These are phyloP conservation scores for Augochlorella aurata DNA, from an alignment of 2,888 invertebrate genomes.

Conservation along the genomic window DNA sequence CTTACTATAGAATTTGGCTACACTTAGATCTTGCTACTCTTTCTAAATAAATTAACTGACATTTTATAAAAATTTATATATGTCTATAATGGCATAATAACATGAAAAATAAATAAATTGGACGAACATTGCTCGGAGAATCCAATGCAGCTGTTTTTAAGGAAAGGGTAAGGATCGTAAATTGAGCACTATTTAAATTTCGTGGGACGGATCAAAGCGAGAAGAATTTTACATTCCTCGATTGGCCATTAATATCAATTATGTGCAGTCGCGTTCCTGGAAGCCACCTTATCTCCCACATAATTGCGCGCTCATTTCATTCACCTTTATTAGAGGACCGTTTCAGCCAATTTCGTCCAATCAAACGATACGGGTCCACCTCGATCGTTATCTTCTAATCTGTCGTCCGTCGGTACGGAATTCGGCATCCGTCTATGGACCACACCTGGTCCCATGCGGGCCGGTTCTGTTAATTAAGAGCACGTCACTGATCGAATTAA, in stretches of 20 bases:
- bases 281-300: constrained; percentile 67
- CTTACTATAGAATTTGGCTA: too few species aligned
- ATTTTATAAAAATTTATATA: too few species aligned
- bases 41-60: too few species aligned
- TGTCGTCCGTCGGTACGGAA: constrained; percentile 48
- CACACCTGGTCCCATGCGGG: constrained; percentile 77
- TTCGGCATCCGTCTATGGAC: constrained; percentile 54
- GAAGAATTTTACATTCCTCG: constrained; percentile 46
- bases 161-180: too few species aligned
- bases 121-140: too few species aligned
- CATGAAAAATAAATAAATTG: too few species aligned
- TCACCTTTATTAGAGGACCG: constrained; percentile 66
- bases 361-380: constrained; percentile 75
- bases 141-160: too few species aligned
- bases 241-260: constrained; percentile 69
- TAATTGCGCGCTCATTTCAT: constrained; percentile 60
- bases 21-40: too few species aligned
- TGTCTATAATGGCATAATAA: too few species aligned
- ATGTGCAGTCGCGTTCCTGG: constrained; percentile 48
- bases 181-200: background rate
- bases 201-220: constrained; percentile 12
- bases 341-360: constrained; percentile 74
- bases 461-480: constrained; percentile 26
- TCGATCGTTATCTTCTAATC: constrained; percentile 67
- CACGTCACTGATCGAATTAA: constrained; percentile 52